These are phyloP conservation scores for human DNA, from an alignment of 2,113 vertebrate species.

Conservation along the genomic window DNA sequence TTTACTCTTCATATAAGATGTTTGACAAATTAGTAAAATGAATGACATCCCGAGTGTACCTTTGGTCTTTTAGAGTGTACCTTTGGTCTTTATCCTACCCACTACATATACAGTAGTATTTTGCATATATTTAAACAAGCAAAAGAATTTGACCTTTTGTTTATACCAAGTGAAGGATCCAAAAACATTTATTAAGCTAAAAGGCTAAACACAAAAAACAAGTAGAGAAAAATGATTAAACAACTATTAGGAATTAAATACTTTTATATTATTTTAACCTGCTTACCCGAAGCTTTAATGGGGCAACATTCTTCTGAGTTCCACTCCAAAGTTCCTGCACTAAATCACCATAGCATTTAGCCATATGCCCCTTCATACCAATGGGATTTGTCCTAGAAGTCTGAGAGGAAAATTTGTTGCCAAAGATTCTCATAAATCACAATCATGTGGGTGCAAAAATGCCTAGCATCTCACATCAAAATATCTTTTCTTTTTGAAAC, in stretches of 20 bases:
- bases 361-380: conserved; percentile 99
- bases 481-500: conserved; percentile 40
- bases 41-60: not conserved
- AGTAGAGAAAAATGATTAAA: conserved; percentile 9
- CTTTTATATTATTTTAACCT: conserved; percentile 45
- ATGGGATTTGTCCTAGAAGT: conserved; percentile 95
- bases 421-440: conserved; percentile 49
- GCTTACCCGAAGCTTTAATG: conserved; percentile 95
- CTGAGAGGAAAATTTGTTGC: conserved; percentile 53
- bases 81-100: not conserved
- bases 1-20: too few species aligned
- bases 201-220: conserved; percentile 51
- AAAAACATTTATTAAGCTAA: conserved; percentile 37
- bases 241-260: not conserved
- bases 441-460: conserved; percentile 40
- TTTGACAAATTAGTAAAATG: not conserved
- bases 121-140: too few species aligned
- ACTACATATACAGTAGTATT: not conserved
- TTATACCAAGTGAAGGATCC: not conserved
- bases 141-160: too few species aligned
- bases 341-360: conserved; percentile 98
- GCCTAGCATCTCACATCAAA: conserved; percentile 3
- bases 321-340: conserved; percentile 99
- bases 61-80: not conserved
- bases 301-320: conserved; percentile 98